phyloP scores from a whole-genome alignment of 2,888 invertebrate species.

The Hirtodrosophila trivittata region DNA sequence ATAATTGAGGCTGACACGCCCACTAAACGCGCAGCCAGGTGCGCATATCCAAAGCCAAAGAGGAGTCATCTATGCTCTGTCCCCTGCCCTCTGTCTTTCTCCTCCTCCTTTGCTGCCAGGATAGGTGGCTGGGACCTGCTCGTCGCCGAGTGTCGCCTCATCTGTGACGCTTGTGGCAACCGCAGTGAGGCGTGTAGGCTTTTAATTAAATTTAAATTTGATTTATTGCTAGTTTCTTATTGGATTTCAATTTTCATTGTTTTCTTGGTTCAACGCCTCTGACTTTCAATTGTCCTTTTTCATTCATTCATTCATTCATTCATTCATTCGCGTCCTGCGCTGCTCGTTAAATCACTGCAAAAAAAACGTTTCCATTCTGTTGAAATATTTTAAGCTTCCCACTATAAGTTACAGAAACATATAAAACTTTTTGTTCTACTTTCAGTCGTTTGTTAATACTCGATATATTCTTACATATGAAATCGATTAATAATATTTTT shows the following conservation, averaged over 20 bases:
- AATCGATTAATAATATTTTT: no score
- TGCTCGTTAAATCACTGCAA: conserved; percentile 2
- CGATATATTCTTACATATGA: no score
- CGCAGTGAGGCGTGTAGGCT: conserved; percentile 40
- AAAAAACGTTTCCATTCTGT: conserved; percentile 15
- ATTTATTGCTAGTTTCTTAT: conserved; percentile 65
- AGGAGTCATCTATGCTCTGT: conserved; percentile 25
- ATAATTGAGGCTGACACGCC: conserved; percentile 51
- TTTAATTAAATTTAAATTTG: conserved; percentile 74
- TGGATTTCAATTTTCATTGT: conserved; percentile 48
- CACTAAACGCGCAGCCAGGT: conserved; percentile 53
- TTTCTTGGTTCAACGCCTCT: conserved; percentile 20
- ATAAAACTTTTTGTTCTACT: no score
- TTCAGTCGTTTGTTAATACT: no score
- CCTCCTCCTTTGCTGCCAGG: not conserved
- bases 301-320: no score
- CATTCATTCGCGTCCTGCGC: conserved; percentile 12
- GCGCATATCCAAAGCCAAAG: conserved; percentile 46
- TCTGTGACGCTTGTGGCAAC: conserved; percentile 15
- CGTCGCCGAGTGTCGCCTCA: not conserved
- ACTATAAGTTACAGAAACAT: no score
- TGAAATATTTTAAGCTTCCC: not conserved
- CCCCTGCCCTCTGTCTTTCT: no score
- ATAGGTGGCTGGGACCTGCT: not conserved
- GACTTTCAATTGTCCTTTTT: conserved; percentile 67